Evolutionary conservation across 2,888 invertebrate species (phyloP).

Genomic region (Belgica antarctica): DNA sequence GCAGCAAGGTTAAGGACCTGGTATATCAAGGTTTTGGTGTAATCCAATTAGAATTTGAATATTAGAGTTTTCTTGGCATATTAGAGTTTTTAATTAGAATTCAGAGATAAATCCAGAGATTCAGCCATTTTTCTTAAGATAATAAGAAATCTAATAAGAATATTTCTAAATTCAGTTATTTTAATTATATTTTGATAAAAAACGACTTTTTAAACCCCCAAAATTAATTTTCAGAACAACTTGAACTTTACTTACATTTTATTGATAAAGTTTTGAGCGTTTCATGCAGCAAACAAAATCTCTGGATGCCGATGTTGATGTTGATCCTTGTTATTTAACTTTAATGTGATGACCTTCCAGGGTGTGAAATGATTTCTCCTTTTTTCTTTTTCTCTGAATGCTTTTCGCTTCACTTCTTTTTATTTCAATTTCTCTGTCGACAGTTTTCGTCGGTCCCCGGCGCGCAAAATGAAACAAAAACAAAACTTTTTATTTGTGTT

Average conservation of each 20-base stretch:
- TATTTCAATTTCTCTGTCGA: background rate
- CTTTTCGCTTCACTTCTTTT: conserved; percentile 2
- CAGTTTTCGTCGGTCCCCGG: conserved; percentile 9
- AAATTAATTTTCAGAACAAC: no score
- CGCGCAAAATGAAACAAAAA: background rate
- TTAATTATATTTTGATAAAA: no score
- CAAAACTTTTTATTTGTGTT: conserved; percentile 80
- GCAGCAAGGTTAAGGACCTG: no score
- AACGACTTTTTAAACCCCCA: no score
- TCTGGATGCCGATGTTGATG: background rate
- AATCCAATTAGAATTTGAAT: no score
- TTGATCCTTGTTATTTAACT: background rate
- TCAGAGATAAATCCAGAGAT: no score
- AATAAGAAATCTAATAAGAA: background rate
- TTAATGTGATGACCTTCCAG: conserved; percentile 15
- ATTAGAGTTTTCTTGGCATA: no score
- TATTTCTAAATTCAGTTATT: no score
- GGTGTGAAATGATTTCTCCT: background rate
- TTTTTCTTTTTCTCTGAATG: background rate
- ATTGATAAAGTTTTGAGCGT: conserved; percentile 17
- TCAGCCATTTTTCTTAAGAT: no score
- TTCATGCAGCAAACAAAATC: background rate
- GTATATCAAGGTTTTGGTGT: no score
- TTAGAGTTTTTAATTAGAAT: no score
- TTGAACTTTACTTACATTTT: conserved; percentile 3